Conservation (phyloP, 1,140 invertebrate genomes). For the Eulimnadia texana region DNA sequence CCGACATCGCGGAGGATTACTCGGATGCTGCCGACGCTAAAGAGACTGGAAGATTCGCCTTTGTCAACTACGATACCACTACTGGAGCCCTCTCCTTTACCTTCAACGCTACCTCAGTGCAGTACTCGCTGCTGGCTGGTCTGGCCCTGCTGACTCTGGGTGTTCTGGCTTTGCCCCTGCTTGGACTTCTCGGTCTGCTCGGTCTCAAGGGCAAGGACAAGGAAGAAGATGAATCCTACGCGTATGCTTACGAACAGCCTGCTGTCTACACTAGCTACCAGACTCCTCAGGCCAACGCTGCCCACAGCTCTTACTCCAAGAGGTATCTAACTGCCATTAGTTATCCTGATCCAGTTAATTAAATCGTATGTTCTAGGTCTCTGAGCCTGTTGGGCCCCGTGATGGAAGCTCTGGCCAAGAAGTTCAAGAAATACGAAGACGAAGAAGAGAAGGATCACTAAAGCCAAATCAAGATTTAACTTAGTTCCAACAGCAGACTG, state of each 20-base stretch:
- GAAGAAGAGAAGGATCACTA: conserved; percentile 4
- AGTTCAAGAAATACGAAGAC: conserved; percentile 9
- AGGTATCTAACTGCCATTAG: not conserved
- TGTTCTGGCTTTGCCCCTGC: conserved; percentile 8
- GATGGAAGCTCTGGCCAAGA: conserved; percentile 13
- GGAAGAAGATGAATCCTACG: conserved; percentile 10
- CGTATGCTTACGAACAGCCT: not conserved
- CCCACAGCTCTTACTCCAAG: conserved; percentile 6
- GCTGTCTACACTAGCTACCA: not conserved
- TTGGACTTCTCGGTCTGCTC: conserved; percentile 7
- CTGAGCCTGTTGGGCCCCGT: conserved; percentile 13
- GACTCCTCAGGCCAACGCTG: not conserved
- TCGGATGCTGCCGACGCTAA: conserved; percentile 3
- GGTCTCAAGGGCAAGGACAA: conserved; percentile 14
- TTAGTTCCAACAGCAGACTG: too few relatives aligned
- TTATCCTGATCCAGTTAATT: not conserved
- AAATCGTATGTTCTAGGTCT: too few relatives aligned
- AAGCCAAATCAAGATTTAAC: too few relatives aligned
- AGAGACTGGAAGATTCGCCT: conserved; percentile 10
- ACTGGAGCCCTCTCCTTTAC: conserved; percentile 14
- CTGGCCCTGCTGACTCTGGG: conserved; percentile 6
- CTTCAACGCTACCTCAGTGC: conserved; percentile 14
- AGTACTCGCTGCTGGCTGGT: conserved; percentile 14
- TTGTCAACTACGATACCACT: conserved; percentile 7
- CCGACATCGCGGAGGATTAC: too few relatives aligned